A percentile compares a stretch with the other conserved stretches of the same genome.
Conservation (phyloP, 2,797 vertebrate species). For the Chrosomus eos region DNA sequence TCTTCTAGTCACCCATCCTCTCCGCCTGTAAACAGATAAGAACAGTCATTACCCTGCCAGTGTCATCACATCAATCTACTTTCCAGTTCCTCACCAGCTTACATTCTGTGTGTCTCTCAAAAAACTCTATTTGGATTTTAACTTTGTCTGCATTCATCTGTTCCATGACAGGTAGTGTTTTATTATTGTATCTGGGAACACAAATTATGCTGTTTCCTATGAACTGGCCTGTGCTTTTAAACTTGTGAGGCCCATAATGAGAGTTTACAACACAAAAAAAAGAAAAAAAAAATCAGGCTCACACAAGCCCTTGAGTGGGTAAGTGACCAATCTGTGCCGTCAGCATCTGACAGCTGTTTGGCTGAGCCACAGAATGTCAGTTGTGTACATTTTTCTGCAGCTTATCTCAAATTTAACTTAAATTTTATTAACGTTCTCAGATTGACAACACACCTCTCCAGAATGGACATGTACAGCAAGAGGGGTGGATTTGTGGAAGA, state of each 20-base stretch:
- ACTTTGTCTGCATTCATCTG: too few relatives aligned
- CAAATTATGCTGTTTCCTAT: not conserved
- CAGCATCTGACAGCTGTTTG: slow-evolving; percentile 27
- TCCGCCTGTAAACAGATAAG: too few relatives aligned
- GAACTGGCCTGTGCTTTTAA: not conserved
- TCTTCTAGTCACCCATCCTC: too few relatives aligned
- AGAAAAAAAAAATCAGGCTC: not conserved
- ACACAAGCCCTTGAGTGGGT: not conserved
- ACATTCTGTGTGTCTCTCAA: too few relatives aligned
- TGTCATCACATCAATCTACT: too few relatives aligned
- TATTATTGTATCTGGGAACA: not conserved
- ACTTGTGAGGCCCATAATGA: too few relatives aligned
- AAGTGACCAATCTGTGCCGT: slow-evolving; percentile 31
- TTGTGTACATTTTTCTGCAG: slow-evolving; percentile 18
- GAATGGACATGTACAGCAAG: not conserved
- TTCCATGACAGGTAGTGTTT: too few relatives aligned
- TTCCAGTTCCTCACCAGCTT: too few relatives aligned
- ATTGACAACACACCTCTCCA: slow-evolving; percentile 20
- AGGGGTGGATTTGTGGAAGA: not conserved
- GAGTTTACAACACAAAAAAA: not conserved
- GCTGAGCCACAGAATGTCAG: slow-evolving; percentile 12
- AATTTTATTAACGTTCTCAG: too few relatives aligned
- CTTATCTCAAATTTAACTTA: slow-evolving; percentile 32
- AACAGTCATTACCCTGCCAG: too few relatives aligned
- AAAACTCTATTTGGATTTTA: too few relatives aligned